Evolutionary conservation across 2,113 vertebrate genomes (phyloP).

Genomic region (Carollia perspicillata): DNA sequence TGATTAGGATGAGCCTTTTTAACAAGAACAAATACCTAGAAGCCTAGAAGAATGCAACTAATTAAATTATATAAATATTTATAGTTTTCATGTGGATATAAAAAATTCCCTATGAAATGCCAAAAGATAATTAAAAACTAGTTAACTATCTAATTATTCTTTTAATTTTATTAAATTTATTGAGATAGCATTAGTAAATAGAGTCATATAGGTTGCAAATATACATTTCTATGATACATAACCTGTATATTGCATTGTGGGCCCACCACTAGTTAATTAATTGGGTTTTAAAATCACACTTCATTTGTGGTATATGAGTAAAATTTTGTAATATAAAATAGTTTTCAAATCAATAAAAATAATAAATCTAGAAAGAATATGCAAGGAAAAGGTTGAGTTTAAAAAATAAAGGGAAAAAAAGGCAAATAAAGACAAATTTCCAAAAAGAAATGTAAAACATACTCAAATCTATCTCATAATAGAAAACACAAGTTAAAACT

Average conservation of each 20-base stretch:
- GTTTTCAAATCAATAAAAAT: background rate
- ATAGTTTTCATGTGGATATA: background rate
- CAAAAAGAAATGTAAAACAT: background rate
- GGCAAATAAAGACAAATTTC: background rate
- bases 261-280: background rate
- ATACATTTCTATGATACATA: no score
- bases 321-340: background rate
- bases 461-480: background rate
- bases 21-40: background rate
- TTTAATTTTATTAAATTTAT: no score
- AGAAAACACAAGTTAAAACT: background rate
- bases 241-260: no score
- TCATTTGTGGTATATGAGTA: background rate
- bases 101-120: background rate
- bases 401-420: background rate
- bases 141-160: background rate
- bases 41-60: background rate
- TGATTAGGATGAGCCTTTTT: background rate
- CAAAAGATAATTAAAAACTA: background rate
- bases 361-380: background rate
- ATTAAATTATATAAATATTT: background rate
- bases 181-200: no score
- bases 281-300: background rate
- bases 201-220: no score
- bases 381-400: background rate